Evolutionary conservation across 1,140 invertebrate genomes (phyloP).

Genomic region (Drosophila fuyamai): DNA sequence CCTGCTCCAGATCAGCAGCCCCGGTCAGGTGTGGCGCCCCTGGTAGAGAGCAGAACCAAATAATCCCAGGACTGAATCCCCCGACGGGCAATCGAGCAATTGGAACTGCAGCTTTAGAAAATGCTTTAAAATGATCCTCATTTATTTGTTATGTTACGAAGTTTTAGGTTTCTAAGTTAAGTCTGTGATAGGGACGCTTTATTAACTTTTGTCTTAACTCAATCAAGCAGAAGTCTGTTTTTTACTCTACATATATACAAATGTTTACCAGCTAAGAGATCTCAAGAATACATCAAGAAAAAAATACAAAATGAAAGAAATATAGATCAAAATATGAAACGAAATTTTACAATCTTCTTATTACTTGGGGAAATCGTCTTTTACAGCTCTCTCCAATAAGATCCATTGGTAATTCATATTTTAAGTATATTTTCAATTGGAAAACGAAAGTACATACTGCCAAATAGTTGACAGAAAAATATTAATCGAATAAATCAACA

Average conservation of each 20-base stretch:
- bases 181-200: conserved; percentile 80
- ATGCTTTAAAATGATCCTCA: conserved; percentile 81
- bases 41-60: conserved; percentile 54
- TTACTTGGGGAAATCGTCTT: conserved; percentile 21
- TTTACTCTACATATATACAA: conserved; percentile 55
- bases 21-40: conserved; percentile 73
- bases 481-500: too few relatives aligned
- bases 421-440: too few relatives aligned
- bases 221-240: conserved; percentile 72
- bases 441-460: too few relatives aligned
- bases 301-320: conserved; percentile 25
- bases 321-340: conserved; percentile 25
- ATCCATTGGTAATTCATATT: too few relatives aligned
- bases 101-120: conserved; percentile 68
- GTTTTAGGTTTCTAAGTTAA: conserved; percentile 68
- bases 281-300: conserved; percentile 49
- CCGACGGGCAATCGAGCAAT: conserved; percentile 63
- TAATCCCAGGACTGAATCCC: neutral
- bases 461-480: too few relatives aligned
- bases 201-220: conserved; percentile 66
- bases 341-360: conserved; percentile 5
- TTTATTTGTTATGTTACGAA: conserved; percentile 66
- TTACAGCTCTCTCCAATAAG: conserved; percentile 6
- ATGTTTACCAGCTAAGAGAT: conserved; percentile 71
- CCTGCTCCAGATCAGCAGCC: conserved; percentile 67